Conservation (phyloP, 2,888 invertebrate species). For the Papilio gigon region DNA sequence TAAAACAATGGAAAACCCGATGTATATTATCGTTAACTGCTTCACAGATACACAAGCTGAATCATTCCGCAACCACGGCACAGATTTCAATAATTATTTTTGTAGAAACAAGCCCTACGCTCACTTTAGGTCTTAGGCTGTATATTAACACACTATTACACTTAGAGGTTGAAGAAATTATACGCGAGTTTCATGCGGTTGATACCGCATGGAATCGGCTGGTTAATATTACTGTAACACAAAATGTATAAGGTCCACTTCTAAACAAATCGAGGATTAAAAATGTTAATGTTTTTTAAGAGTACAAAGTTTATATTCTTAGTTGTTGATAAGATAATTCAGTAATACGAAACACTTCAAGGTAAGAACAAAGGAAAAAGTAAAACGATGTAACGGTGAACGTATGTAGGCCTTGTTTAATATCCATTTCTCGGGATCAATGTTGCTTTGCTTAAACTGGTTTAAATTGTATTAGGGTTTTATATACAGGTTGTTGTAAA, state of each 20-base stretch:
- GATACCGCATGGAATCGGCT: no score
- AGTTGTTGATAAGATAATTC: neutral
- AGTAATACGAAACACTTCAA: conserved; percentile 17
- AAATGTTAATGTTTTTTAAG: neutral
- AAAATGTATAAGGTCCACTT: neutral
- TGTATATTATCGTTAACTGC: no score
- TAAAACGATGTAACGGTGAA: conserved; percentile 47
- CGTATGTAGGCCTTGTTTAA: conserved; percentile 57
- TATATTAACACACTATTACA: no score
- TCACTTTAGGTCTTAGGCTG: no score
- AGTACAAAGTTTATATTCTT: neutral
- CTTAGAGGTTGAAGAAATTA: no score
- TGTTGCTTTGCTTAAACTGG: conserved; percentile 45
- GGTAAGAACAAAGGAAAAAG: conserved; percentile 27
- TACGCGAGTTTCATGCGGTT: no score
- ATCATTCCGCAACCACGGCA: no score
- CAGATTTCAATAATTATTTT: no score
- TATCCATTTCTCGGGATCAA: conserved; percentile 44
- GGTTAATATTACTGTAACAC: neutral
- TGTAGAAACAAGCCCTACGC: no score
- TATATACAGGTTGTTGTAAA: conserved; percentile 50
- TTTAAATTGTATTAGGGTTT: conserved; percentile 45
- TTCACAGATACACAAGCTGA: no score
- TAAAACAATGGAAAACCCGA: conserved; percentile 20
- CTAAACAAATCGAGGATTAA: neutral